Evolutionary conservation across 2,888 invertebrate genomes (phyloP), one percentile per base, ranked within the genome.

Genomic region (Argyra leucocephala): DNA sequence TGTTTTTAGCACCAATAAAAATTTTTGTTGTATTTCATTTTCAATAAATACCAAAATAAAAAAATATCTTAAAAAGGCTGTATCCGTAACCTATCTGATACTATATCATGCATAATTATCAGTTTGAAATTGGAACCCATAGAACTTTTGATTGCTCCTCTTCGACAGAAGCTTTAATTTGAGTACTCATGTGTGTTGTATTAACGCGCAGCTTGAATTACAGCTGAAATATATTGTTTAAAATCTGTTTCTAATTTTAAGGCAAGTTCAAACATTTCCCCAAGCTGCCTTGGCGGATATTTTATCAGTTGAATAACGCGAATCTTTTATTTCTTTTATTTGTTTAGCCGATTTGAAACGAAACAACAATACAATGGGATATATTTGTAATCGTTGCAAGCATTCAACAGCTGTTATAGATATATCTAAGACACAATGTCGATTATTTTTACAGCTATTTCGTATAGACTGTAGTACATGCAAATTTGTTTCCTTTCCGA

Each of bases 331-430:
- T 78, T 93, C 93, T 70, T 89, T 91, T 70, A 98, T 95, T 80
- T 97, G 96, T 78, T 97, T 97, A 65, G 93, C 90, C 68, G 93
- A 93, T 80, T 97, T 96, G 82, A 96, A 97, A 81, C 95, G 93
- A 72, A 97, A 88, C 74, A 95, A 85, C 69, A 98, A 83, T 63
- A 97, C 95, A 72, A 98, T 96, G 0, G 97, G 97, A 82, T 94
- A 96, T 73, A 97, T 92, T 78, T 94, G 91, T 73, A 93, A 88
- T 70, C 92, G 88, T 77, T 95, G 94, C 36, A 96, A 83, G 68
- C 93, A 88, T 78, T 96, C 96, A 66, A 97, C 90, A 31, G 93
- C 91, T 6, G 90, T 86, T 69, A 95, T 89, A 72, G 91, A 91
- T 72, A 96, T 90, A 80, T 96, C 96, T 76, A 98, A 82, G 77